Percentiles rank a stretch among this genome's conserved stretches.
phyloP scores from a whole-genome alignment of 2,888 invertebrate genomes.

The Apeira syringaria region DNA sequence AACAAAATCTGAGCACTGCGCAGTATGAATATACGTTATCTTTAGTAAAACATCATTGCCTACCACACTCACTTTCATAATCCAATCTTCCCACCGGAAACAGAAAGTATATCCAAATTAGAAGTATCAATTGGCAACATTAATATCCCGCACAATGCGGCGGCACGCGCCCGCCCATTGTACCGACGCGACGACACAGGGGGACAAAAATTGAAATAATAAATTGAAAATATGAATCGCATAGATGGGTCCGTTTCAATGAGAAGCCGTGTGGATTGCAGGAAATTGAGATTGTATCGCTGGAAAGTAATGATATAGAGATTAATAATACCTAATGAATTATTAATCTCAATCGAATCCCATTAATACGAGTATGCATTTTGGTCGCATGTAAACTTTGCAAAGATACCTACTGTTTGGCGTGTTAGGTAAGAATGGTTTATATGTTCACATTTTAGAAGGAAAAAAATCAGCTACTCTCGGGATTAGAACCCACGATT shows the following conservation, averaged over 20 bases:
- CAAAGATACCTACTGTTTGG: too few species aligned
- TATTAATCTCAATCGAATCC: too few species aligned
- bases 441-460: too few species aligned
- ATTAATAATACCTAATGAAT: slow-evolving; percentile 1
- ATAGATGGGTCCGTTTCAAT: slow-evolving; percentile 47
- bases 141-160: slow-evolving; percentile 49
- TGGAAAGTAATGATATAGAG: slow-evolving; percentile 9
- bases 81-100: slow-evolving; percentile 15
- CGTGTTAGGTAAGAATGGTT: too few species aligned
- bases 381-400: too few species aligned
- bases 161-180: slow-evolving; percentile 44
- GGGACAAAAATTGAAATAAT: slow-evolving; percentile 31
- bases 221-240: slow-evolving; percentile 57
- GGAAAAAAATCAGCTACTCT: too few species aligned
- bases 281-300: slow-evolving; percentile 20
- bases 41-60: too few species aligned
- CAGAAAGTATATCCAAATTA: slow-evolving; percentile 24
- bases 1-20: too few species aligned
- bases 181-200: slow-evolving; percentile 23
- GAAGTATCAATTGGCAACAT: slow-evolving; percentile 53
- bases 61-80: not conserved
- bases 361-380: too few species aligned
- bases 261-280: slow-evolving; percentile 50
- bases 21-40: too few species aligned
- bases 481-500: too few species aligned